Evolutionary conservation across 2,113 vertebrate genomes (phyloP).

Genomic region (Enhydra lutris): DNA sequence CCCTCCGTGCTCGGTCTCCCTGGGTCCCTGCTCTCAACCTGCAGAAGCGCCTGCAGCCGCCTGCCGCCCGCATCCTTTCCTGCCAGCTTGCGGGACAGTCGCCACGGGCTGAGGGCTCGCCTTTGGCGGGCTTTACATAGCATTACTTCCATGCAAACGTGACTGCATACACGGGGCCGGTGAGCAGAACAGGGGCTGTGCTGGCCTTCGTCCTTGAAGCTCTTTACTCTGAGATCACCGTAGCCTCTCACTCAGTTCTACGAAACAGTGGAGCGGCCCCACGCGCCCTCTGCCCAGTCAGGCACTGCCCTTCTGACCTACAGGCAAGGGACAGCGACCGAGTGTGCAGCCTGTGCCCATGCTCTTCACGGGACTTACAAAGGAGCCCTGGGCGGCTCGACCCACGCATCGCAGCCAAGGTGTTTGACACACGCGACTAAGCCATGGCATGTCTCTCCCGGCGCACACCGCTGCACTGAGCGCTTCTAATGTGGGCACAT

Average conservation of each 20-base stretch:
- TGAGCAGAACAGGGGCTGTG: rapidly evolving
- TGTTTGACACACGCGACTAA: rapidly evolving
- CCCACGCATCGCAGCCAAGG: neutral
- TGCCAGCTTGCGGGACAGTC: rapidly evolving
- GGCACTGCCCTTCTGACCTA: neutral
- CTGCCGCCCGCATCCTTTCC: rapidly evolving
- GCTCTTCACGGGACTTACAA: too few species aligned
- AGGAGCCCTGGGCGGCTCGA: rapidly evolving
- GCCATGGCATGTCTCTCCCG: neutral
- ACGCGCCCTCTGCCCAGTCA: rapidly evolving
- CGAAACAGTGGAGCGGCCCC: neutral
- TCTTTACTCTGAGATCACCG: neutral
- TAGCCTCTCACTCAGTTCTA: rapidly evolving
- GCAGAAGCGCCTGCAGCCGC: rapidly evolving
- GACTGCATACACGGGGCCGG: rapidly evolving
- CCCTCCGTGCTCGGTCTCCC: rapidly evolving
- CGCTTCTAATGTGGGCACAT: rapidly evolving
- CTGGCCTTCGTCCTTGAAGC: neutral
- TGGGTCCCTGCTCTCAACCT: neutral
- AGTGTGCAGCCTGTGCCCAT: rapidly evolving
- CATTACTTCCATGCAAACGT: rapidly evolving
- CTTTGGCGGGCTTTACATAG: rapidly evolving
- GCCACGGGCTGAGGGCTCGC: rapidly evolving
- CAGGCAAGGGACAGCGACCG: neutral
- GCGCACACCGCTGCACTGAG: too few species aligned